Evolutionary conservation across 2,888 invertebrate species (phyloP).

Genomic region (Nemurella pictetii): DNA sequence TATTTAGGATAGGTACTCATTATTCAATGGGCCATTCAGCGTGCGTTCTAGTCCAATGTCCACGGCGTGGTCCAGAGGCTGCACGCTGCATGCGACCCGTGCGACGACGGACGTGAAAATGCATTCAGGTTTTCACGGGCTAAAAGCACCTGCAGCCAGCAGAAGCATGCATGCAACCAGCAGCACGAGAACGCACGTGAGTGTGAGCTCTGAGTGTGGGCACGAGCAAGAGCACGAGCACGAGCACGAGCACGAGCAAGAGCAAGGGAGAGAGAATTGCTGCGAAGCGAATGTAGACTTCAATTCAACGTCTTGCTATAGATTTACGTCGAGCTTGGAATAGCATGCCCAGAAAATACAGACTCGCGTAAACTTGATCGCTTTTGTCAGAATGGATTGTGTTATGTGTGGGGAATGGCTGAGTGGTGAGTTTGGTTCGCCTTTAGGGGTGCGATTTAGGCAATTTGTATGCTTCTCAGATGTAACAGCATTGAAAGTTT

Average conservation of each 20-base stretch:
- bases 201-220: not conserved
- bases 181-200: not conserved
- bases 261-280: not conserved
- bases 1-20: not conserved
- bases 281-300: not conserved
- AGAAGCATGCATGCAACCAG: no score
- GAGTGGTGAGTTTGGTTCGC: conserved; percentile 12
- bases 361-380: conserved; percentile 25
- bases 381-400: conserved; percentile 20
- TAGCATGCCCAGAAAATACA: conserved; percentile 10
- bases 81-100: not conserved
- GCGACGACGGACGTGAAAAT: not conserved
- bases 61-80: no score
- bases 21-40: not conserved
- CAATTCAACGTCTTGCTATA: not conserved
- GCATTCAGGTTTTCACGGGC: not conserved
- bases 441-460: conserved; percentile 25
- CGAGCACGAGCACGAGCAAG: not conserved
- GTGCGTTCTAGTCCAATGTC: not conserved
- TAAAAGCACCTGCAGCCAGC: not conserved
- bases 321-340: not conserved
- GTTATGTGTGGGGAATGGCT: conserved; percentile 19
- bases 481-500: conserved; percentile 29
- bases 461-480: conserved; percentile 25
- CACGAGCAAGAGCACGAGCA: not conserved